Base-by-base conservation (phyloP, 2,113 vertebrate genomes). In the Saguinus midas region DNA sequence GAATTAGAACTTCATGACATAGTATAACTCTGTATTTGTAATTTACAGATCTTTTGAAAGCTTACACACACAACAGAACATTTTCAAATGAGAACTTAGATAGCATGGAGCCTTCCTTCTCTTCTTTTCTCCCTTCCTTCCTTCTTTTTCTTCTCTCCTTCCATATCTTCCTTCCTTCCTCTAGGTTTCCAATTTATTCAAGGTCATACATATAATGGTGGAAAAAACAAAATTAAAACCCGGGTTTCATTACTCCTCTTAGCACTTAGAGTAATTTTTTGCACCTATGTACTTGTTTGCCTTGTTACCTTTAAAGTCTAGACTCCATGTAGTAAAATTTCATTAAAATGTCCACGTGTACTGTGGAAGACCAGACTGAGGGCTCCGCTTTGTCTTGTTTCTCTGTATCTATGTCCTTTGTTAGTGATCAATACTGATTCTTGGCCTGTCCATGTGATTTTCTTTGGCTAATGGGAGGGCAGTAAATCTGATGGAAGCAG, bases 311-410 rank as follows among this genome's bases (percentile, higher is more conserved):
- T 48, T 25, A 21, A 40, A 45, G n/a, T 29, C 73, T 29, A 1
- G 10, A 13, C 12, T 37, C 29, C 48, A 40, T 0, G 2, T 1
- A 12, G 43, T 0, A 12, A 13, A 43, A 32, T 14, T 8, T 29
- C 21, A 7, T 21, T 18, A 55, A 0, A 1, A 32, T 0, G 4
- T 1, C 0, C 80, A 40, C 27, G 2, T 6, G 23, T 2, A 12
- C 21, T 8, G 6, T 0, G 4, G 40, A 5, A 92, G 75, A 66
- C 21, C 3, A 17, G 7, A 12, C 32, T 13, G 3, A 17, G 23
- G 58, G 32, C 8, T 27, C 58, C 37, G 0, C 0, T 3, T 9
- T 0, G 68, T 10, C 68, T 13, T 5, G 5, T 8, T 8, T 32
- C 29, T 37, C 50, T 50, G 11, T 1, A 11, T 6, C 58, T 6